phyloP scores from a whole-genome alignment of 2,797 vertebrate genomes.

The Manis crassicaudata region DNA sequence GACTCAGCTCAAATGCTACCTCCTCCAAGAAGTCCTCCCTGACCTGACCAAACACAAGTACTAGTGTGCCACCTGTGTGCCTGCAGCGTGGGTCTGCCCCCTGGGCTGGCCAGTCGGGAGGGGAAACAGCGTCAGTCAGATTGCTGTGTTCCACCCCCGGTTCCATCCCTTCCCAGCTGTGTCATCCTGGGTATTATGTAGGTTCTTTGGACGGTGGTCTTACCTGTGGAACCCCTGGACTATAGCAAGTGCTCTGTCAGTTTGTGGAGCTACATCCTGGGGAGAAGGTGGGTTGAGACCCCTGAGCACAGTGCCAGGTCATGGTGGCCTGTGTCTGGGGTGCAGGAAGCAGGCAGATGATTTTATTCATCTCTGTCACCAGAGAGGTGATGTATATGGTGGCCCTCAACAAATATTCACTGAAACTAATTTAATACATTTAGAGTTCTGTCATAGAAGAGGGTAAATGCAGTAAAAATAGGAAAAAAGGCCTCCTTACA shows the following conservation, averaged over 20 bases:
- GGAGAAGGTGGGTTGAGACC: not conserved
- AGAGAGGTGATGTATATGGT: no score
- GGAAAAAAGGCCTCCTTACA: not conserved
- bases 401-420: no score
- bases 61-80: no score
- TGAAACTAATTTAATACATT: not conserved
- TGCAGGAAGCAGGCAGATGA: not conserved
- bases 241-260: not conserved
- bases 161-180: not conserved
- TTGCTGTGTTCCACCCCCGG: not conserved
- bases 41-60: not conserved
- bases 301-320: not conserved
- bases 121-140: not conserved
- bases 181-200: rapidly evolving
- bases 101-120: not conserved
- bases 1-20: not conserved
- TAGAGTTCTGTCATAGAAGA: not conserved
- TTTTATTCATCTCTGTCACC: not conserved
- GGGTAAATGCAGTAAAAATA: not conserved
- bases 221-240: not conserved
- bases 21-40: not conserved
- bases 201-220: not conserved
- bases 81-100: not conserved
- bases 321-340: not conserved
- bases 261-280: no score